Percentiles rank a stretch among this genome's conserved stretches.
phyloP scores from a whole-genome alignment of 2,797 vertebrate genomes.

The Myotis daubentonii region DNA sequence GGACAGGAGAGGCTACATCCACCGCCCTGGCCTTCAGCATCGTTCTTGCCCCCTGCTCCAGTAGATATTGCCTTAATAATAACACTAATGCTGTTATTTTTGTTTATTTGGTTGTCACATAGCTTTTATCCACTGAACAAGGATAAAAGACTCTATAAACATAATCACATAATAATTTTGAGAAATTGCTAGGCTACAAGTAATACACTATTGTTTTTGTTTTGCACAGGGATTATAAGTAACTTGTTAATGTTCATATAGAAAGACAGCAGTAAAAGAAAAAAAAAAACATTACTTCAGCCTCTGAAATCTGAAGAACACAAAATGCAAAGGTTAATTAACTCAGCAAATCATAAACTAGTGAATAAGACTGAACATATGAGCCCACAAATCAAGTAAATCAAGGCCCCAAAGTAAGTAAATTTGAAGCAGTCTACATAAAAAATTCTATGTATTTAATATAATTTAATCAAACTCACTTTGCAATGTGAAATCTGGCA shows the following conservation, averaged over 20 bases:
- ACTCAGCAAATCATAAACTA: too few relatives aligned
- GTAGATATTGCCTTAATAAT: not conserved
- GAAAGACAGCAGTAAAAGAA: not conserved
- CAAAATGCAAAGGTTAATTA: too few relatives aligned
- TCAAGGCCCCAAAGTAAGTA: not conserved
- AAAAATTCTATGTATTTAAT: not conserved
- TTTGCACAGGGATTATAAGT: conserved; percentile 28
- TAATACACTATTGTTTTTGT: not conserved
- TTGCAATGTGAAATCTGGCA: conserved; percentile 3
- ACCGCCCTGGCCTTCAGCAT: too few relatives aligned
- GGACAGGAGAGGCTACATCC: too few relatives aligned
- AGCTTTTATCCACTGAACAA: conserved; percentile 10
- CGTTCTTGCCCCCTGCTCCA: not conserved
- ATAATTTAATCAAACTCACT: not conserved
- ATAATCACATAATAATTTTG: conserved; percentile 25
- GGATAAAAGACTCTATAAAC: conserved; percentile 46
- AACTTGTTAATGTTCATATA: conserved; percentile 8
- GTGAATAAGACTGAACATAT: not conserved
- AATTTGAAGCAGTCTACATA: not conserved
- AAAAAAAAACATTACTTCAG: not conserved
- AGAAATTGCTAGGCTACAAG: conserved; percentile 55
- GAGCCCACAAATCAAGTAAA: not conserved
- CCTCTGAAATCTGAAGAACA: not conserved
- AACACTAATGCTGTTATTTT: not conserved
- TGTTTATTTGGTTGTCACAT: not conserved